Base-by-base conservation (phyloP, 2,888 invertebrate species). In the Calameuta idolon region DNA sequence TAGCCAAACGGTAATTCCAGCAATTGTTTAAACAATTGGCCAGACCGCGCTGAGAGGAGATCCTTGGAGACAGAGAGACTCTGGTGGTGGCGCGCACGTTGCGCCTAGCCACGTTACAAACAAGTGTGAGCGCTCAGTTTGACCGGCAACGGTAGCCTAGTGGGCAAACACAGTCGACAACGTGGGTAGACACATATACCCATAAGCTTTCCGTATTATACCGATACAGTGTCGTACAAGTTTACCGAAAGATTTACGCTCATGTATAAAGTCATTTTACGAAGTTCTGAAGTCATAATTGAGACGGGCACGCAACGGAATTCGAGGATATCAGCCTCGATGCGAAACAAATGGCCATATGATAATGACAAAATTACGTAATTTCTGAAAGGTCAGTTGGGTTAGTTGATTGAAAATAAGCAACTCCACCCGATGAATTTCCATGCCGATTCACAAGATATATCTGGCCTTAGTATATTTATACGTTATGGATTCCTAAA, bases 281-380 rank as follows among this genome's bases (percentile, higher is more conserved):
- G 1, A 69, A 69, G 69, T 69, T 69, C 30, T 69, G 69, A 69
- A 69, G 69, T 69, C 69, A 33, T 69, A 69, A 69, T 69, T 15
- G 31, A 33, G n/a, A 1, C 12, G 69, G 31, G 33, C 30, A 12
- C 31, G 31, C 69, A 33, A 31, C 33, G 69, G 69, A 30, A 30
- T 12, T 33, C 31, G 69, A 69, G 69, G 69, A 69, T 69, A 40
- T 40, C 40, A 40, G 23, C 40, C 15, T 40, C 40, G 40, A 40
- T 40, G 40, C 40, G 15, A 40, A 40, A 40, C 15, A 40, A 40
- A 23, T 40, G 40, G 37, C 4, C 1, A 37, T 23, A 40, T 4
- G 15, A 40, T 40, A 40, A 40, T 40, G 5, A 40, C 5, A 40
- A 40, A 23, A 23, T 40, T 40, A 40, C 40, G 40, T 40, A 15